Base-by-base conservation (phyloP, 2,888 invertebrate species). In the Brenthis ino region DNA sequence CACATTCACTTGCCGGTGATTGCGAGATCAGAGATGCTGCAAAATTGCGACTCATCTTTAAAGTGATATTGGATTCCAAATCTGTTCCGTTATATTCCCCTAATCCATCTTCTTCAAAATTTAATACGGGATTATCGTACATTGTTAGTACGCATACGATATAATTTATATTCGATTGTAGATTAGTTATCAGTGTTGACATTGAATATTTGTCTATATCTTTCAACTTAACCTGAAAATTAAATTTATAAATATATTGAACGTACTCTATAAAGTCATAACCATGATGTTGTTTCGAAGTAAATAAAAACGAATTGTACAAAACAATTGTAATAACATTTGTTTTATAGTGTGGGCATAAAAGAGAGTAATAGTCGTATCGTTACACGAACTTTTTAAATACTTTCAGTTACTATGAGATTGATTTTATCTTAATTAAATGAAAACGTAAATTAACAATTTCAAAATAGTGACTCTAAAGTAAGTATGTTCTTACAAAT, bases 1-100 rank as follows among this genome's bases (percentile, higher is more conserved):
- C 75, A 75, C 93, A 93, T 83, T 93, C 93, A 76, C 89, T 93
- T 1, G 92, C 89, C 48, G 91, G 85, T 14, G 92, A 88, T 58
- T 87, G 85, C 76, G 85, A 83, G 8, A 91, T 81, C 64, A 91
- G 83, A 13, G 85, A 80, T 33, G 85, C 87, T 60, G 90, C 88
- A 65, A 85, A 81, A 63, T 87, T 87, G 75, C 91, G 86, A 60
- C 82, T 86, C 57, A 88, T 83, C 76, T 81, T 85, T 65, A 84
- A 82, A 13, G 88, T 87, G 33, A 75, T 72, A 67, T 89, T 91
- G 6, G 79, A 71, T 60, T 78, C 82, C 28, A 80, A 77, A 65
- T 82, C 81, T 48, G 85, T 86, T 70, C 76, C 76, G 73, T 91
- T 90, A 8, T 77, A 65, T 64, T 78, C 74, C 48, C 78, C 66